A percentile compares a stretch with the other conserved stretches of the same genome.
These are phyloP conservation scores for Eubasilissa regina DNA, from an alignment of 1,140 invertebrate species.

Conservation along the genomic window DNA sequence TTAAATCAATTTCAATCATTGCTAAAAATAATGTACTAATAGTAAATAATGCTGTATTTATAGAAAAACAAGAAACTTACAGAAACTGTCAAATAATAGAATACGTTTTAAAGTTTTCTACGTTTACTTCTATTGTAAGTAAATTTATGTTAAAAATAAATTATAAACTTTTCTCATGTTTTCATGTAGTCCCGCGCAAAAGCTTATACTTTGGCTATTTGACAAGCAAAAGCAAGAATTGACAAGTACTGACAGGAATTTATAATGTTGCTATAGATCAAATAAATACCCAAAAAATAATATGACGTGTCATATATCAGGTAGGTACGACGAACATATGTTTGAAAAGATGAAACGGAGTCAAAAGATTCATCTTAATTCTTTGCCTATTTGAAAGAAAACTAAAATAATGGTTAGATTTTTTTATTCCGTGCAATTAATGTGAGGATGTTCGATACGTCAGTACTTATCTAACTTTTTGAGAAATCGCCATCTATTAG, in stretches of 20 bases:
- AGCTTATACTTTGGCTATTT: no score
- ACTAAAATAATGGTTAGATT: neutral
- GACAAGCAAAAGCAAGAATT: no score
- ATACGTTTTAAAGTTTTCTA: no score
- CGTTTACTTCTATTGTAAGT: no score
- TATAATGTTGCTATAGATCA: neutral
- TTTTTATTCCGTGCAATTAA: neutral
- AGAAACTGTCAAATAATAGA: no score
- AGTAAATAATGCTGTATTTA: no score
- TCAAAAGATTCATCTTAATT: neutral
- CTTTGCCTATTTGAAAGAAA: neutral
- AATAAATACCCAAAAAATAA: conserved; percentile 9
- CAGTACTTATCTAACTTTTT: neutral
- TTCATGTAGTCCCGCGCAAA: neutral
- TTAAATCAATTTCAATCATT: no score
- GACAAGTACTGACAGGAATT: conserved; percentile 11
- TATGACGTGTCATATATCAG: conserved; percentile 14
- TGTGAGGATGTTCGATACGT: neutral
- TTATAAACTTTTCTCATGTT: no score
- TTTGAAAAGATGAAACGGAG: neutral
- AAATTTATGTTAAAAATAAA: no score
- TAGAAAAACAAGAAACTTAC: no score
- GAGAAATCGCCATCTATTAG: conserved; percentile 17
- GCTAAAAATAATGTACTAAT: no score
- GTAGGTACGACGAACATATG: conserved; percentile 2